Evolutionary conservation across 1,140 invertebrate genomes (phyloP), one percentile per base, ranked within the genome.

Genomic region (Epicauta chinensis): DNA sequence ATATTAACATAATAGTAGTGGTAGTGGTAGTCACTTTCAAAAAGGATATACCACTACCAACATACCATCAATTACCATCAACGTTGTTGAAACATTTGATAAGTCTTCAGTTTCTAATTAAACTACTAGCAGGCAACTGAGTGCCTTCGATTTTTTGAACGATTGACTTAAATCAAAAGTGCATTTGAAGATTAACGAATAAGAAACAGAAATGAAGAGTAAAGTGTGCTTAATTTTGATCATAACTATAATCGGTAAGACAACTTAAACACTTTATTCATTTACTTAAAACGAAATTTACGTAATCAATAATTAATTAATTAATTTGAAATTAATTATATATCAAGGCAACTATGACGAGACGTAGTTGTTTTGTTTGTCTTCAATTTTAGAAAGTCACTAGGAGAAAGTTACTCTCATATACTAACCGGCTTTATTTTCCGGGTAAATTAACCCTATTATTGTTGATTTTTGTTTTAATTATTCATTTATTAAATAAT

Each of bases 141-240:
- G n/a, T n/a, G n/a, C n/a, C n/a, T 34, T 46, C 2, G 37, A 43
- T 29, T 30, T 10, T 9, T 23, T 41, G 16, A 32, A 11, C 12
- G 15, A 36, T 30, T 12, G 30, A 38, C 13, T 38, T 23, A 23
- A 23, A 23, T 2, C 0, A 23, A 23, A 23, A n/a, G n/a, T n/a
- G n/a, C 23, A 5, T 5, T 5, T 23, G 4, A 23, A 23, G 23
- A 23, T 5, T 5, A 23, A 23, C 23, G 23, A 23, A 7, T 23
- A 15, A 47, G 34, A 36, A 16, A 15, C 15, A 45, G 7, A 47
- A 46, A 53, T 53, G 51, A 53, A 43, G 43, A 53, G 35, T 45
- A 43, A 38, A 32, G 9, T 53, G 42, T 53, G 51, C 37, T 23
- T 23, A 0, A 36, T 53, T 38, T 30, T 53, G 14, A 15, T 35